Evolutionary conservation across 2,888 invertebrate genomes (phyloP), one percentile per base, ranked within the genome.

Genomic region (Electrophaes corylata): DNA sequence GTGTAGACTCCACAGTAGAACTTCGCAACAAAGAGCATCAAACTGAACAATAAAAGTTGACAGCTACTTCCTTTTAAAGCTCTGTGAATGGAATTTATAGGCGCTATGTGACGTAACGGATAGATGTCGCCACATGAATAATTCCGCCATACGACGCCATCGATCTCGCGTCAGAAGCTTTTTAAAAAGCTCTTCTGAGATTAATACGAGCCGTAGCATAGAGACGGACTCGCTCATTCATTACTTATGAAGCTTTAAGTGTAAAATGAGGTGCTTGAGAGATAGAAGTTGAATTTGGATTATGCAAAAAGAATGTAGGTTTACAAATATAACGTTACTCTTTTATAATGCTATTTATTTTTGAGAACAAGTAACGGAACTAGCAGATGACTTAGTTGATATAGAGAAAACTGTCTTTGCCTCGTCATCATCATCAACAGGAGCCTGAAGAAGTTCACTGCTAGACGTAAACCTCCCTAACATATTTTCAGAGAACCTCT

Each of bases 101-200:
- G 35, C 8, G 40, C 46, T 20, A 31, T 26, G 39, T 20, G 43
- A 46, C 47, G 46, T 41, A 46, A 46, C 26, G 48, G 62, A 56
- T 55, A 56, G 54, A 57, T 61, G 54, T 57, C 52, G 46, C 52
- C 59, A 49, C 62, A 62, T 62, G 59, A 62, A 62, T 62, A 62
- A 62, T 62, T 62, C 62, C 46, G 35, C 41, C 26, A 20, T 45
- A 40, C 54, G 33, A 35, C 45, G 53, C 45, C 56, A 62, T 62
- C 57, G 49, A 57, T 62, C 62, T 56, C 59, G 31, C 48, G 58
- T 49, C 62, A 56, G 33, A 49, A 31, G 45, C 55, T 50, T 50
- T 52, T 53, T 53, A 23, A 53, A 56, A 62, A 62, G 59, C 62
- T 59, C 50, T 57, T 57, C 52, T 45, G 49, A 56, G 62, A 62